Percentiles rank a stretch among this genome's conserved stretches.
Evolutionary conservation across 1,140 invertebrate species (phyloP).

Genomic region (Drosophila orosa): DNA sequence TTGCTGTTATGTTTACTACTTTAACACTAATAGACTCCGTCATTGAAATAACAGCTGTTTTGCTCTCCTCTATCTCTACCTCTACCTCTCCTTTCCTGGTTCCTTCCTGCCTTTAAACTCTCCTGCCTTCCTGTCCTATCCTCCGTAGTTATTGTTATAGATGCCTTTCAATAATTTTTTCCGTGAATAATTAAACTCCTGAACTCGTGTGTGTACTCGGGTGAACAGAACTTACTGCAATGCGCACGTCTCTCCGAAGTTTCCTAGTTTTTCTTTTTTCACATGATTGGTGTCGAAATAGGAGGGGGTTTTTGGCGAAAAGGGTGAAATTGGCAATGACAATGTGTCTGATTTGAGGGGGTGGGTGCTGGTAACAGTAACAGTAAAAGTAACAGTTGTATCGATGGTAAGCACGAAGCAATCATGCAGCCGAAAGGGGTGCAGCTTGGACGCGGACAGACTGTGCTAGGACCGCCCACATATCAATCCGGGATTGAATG

Average conservation of each 20-base stretch:
- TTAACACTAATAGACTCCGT: constrained; percentile 82
- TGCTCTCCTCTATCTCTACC: constrained; percentile 27
- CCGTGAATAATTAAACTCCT: constrained; percentile 21
- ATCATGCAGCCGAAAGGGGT: constrained; percentile 39
- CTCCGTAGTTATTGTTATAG: constrained; percentile 48
- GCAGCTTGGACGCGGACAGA: constrained; percentile 25
- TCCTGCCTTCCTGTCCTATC: not conserved
- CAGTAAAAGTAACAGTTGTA: constrained; percentile 12
- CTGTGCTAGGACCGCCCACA: constrained; percentile 20
- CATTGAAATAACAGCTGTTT: constrained; percentile 74
- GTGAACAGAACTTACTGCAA: constrained; percentile 29
- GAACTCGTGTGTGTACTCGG: constrained; percentile 21
- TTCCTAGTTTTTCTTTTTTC: constrained; percentile 30
- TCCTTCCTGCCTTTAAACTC: not conserved
- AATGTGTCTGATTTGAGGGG: constrained; percentile 41
- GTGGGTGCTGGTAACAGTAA: constrained; percentile 28
- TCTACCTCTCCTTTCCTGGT: not conserved
- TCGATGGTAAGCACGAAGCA: constrained; percentile 41
- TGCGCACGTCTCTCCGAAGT: constrained; percentile 36
- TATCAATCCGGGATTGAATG: not conserved
- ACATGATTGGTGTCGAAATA: constrained; percentile 35
- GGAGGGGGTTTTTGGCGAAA: constrained; percentile 24
- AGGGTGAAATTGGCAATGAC: constrained; percentile 40
- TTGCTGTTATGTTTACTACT: constrained; percentile 55
- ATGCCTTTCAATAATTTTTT: constrained; percentile 42